Conservation (phyloP, 2,113 vertebrate species). For the Suncus etruscus region DNA sequence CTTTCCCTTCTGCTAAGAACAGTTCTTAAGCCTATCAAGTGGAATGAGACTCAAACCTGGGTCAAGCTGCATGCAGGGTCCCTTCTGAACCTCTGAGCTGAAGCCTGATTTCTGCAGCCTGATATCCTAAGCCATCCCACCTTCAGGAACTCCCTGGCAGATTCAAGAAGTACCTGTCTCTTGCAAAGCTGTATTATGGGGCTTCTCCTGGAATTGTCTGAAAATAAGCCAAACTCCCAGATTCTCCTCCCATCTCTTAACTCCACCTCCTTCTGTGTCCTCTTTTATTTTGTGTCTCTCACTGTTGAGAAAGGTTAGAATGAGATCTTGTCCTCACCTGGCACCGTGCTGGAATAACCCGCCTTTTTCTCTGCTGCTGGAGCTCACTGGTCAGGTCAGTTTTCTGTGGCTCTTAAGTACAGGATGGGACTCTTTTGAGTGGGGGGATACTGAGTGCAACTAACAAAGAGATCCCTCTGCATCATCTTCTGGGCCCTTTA, state of each 20-base stretch:
- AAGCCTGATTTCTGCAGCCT: not conserved
- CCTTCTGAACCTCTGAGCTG: not conserved
- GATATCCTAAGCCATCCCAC: not conserved
- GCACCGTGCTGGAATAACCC: too few relatives aligned
- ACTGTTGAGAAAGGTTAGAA: not conserved
- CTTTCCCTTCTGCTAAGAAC: not conserved
- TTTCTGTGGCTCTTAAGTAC: too few relatives aligned
- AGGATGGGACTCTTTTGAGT: too few relatives aligned
- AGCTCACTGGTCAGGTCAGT: too few relatives aligned
- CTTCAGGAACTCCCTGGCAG: not conserved
- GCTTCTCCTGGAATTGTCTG: not conserved
- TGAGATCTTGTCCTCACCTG: too few relatives aligned
- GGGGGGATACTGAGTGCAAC: too few relatives aligned
- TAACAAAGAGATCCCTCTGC: too few relatives aligned
- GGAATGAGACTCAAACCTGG: not conserved
- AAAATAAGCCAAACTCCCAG: not conserved
- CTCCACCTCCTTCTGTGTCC: not conserved
- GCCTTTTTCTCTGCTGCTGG: too few relatives aligned
- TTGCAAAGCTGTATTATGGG: not conserved
- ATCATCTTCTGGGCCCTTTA: too few relatives aligned
- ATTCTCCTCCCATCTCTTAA: not conserved
- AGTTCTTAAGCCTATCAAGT: not conserved
- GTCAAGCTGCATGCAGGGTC: not conserved
- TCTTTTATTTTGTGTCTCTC: not conserved
- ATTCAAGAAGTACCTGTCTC: not conserved